A percentile compares a stretch with the other conserved stretches of the same genome.
phyloP scores from a whole-genome alignment of 2,113 vertebrate genomes.

The Myxocyprinus asiaticus region DNA sequence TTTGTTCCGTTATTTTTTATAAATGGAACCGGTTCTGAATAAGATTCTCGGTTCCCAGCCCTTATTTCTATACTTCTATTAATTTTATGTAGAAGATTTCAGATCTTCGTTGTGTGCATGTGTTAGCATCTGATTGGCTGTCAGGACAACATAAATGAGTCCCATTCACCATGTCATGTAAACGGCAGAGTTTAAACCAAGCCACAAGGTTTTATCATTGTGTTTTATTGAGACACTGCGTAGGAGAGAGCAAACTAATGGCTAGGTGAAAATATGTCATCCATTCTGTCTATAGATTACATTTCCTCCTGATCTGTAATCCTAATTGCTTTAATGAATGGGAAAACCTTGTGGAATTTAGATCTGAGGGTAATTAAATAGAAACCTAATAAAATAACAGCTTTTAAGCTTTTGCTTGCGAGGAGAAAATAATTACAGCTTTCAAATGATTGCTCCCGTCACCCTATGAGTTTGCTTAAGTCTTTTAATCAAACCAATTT shows the following conservation, averaged over 20 bases:
- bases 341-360: slow-evolving; percentile 34
- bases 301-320: slow-evolving; percentile 5
- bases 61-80: too few species aligned
- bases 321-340: slow-evolving; percentile 46
- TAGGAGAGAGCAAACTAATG: slow-evolving; percentile 5
- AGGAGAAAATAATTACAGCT: slow-evolving; percentile 1
- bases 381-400: slow-evolving; percentile 46
- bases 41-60: too few species aligned
- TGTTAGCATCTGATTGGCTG: not conserved
- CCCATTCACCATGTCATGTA: not conserved
- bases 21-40: too few species aligned
- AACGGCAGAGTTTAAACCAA: not conserved
- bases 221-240: not conserved
- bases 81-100: too few species aligned
- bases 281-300: slow-evolving; percentile 17
- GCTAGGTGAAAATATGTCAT: slow-evolving; percentile 19
- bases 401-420: not conserved
- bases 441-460: not conserved
- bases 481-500: not conserved
- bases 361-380: slow-evolving; percentile 24
- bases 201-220: not conserved
- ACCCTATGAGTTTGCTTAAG: slow-evolving; percentile 11
- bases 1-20: too few species aligned
- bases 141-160: not conserved
- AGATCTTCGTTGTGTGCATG: too few species aligned